phyloP scores from a whole-genome alignment of 2,797 vertebrate genomes.

The Philypnodon macrostomus region DNA sequence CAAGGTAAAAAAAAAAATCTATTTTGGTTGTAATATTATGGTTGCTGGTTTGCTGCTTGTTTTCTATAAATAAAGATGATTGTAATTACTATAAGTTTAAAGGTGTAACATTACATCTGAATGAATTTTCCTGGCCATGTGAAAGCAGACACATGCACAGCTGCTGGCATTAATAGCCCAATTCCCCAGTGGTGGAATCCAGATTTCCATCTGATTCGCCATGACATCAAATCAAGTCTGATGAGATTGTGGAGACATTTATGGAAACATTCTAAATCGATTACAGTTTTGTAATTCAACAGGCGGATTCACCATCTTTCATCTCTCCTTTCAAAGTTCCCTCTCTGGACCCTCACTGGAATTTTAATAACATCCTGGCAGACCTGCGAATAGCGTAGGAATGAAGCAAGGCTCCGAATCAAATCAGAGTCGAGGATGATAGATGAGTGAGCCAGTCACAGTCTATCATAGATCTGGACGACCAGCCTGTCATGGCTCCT shows the following conservation, averaged over 20 bases:
- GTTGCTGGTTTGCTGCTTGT: neutral
- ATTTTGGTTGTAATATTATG: neutral
- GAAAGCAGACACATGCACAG: constrained; percentile 40
- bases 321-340: constrained; percentile 68
- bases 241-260: constrained; percentile 73
- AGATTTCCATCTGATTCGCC: constrained; percentile 67
- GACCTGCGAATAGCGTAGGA: constrained; percentile 33
- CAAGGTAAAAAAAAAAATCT: no score
- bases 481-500: constrained; percentile 42
- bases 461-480: constrained; percentile 65
- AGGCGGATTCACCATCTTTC: constrained; percentile 65
- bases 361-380: constrained; percentile 68
- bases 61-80: neutral
- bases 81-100: constrained; percentile 14
- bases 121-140: constrained; percentile 17
- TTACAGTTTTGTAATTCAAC: constrained; percentile 70
- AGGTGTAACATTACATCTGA: constrained; percentile 35
- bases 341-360: constrained; percentile 54
- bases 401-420: constrained; percentile 53
- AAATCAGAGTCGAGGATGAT: constrained; percentile 67
- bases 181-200: constrained; percentile 48
- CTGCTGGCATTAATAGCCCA: constrained; percentile 63
- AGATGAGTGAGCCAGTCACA: constrained; percentile 67
- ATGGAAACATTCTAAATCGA: constrained; percentile 71
- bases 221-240: constrained; percentile 66